phyloP scores from a whole-genome alignment of 2,888 invertebrate species.

The Octonoba sinensis region DNA sequence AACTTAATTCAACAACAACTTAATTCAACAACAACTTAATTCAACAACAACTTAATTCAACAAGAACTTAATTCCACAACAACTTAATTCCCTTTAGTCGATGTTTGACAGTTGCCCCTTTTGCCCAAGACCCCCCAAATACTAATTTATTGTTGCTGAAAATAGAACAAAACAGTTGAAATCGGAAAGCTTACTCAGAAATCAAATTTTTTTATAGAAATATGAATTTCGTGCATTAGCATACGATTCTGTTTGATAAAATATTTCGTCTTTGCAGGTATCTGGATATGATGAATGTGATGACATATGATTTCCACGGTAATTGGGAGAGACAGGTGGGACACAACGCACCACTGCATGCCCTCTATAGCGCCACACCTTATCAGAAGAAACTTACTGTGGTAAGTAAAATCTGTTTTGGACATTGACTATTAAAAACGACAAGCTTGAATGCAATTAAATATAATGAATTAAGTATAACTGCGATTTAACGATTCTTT shows the following conservation, averaged over 20 bases:
- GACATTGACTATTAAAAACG: background rate
- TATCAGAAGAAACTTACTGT: conserved; percentile 94
- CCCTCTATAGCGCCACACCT: conserved; percentile 88
- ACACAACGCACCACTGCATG: conserved; percentile 91
- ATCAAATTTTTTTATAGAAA: background rate
- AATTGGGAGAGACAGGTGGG: conserved; percentile 95
- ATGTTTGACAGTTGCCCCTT: too few relatives aligned
- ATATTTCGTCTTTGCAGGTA: conserved; percentile 57
- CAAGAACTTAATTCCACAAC: too few relatives aligned
- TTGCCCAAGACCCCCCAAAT: too few relatives aligned
- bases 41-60: too few relatives aligned
- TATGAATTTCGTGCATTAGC: background rate
- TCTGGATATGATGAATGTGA: conserved; percentile 92
- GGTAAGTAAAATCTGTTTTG: conserved; percentile 74
- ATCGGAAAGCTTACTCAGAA: background rate
- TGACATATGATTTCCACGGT: conserved; percentile 96
- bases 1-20: too few relatives aligned
- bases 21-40: too few relatives aligned
- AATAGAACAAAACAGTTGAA: too few relatives aligned
- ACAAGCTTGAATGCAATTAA: background rate
- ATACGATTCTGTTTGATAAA: too few relatives aligned
- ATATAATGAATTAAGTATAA: background rate
- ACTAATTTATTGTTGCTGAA: too few relatives aligned
- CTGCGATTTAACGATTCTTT: background rate
- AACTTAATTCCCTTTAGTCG: too few relatives aligned